These are phyloP conservation scores for Noturus placidus DNA, from an alignment of 2,113 vertebrate species.

Conservation along the genomic window DNA sequence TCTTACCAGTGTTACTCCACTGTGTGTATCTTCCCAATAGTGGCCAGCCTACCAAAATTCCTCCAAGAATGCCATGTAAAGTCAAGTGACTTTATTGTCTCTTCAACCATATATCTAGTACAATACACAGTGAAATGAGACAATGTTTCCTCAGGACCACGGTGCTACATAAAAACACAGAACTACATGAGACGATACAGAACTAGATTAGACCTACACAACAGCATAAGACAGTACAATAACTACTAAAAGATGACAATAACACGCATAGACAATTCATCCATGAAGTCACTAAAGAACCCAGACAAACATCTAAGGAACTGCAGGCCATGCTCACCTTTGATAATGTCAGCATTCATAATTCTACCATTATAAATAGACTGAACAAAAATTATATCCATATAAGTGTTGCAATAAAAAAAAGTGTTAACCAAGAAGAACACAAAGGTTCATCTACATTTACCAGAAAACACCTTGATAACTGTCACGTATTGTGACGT, in stretches of 20 bases:
- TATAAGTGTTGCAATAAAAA: background rate
- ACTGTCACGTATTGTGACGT: no score
- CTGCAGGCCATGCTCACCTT: background rate
- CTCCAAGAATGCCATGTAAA: background rate
- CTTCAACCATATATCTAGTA: no score
- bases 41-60: background rate
- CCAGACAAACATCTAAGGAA: background rate
- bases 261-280: background rate
- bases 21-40: background rate
- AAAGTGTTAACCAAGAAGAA: no score
- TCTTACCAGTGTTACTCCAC: background rate
- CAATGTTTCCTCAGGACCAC: no score
- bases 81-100: no score
- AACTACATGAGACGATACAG: no score
- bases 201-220: no score
- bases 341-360: background rate
- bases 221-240: no score
- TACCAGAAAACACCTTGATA: background rate
- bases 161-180: no score
- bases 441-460: no score
- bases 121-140: no score
- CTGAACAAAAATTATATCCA: background rate
- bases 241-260: no score
- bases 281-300: background rate
- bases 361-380: background rate